Percentiles rank a stretch among this genome's conserved stretches.
These are phyloP conservation scores for Cyprinella venusta DNA, from an alignment of 2,797 vertebrate species.

Conservation along the genomic window DNA sequence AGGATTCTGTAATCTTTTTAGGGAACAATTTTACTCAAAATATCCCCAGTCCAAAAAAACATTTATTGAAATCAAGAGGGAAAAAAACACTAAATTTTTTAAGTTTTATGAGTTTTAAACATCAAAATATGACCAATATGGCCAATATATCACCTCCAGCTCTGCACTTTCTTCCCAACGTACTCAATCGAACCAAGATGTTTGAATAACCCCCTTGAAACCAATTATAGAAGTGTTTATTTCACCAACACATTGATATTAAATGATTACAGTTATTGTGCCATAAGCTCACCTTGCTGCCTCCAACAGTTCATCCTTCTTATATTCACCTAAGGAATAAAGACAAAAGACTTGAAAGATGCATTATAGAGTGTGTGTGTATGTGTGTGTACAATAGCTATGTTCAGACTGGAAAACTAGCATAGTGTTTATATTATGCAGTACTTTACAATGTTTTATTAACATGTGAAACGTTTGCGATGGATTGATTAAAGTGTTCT, in stretches of 20 bases:
- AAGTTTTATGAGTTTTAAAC: not conserved
- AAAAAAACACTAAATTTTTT: not conserved
- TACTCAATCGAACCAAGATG: no score
- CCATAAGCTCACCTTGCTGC: slow-evolving; percentile 91
- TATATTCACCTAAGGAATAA: slow-evolving; percentile 97
- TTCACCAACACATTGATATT: not conserved
- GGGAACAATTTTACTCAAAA: not conserved
- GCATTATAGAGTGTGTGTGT: not conserved
- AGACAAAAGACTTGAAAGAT: slow-evolving; percentile 69
- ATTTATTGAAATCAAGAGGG: not conserved
- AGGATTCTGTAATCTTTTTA: not conserved
- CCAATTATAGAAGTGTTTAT: not conserved
- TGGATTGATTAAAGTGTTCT: not conserved
- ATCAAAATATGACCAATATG: not conserved
- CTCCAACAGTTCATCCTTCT: slow-evolving; percentile 99
- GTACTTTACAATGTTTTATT: not conserved
- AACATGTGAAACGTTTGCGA: not conserved
- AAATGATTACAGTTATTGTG: not conserved
- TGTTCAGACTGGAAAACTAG: not conserved
- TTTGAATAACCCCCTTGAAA: not conserved
- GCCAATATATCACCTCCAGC: not conserved
- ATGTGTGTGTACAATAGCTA: not conserved
- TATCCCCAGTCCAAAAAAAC: not conserved
- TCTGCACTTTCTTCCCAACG: not conserved
- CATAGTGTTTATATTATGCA: not conserved